Percentiles rank a stretch among this genome's conserved stretches.
These are phyloP conservation scores for Xiphophorus couchianus DNA, from an alignment of 2,113 vertebrate species.

Conservation along the genomic window DNA sequence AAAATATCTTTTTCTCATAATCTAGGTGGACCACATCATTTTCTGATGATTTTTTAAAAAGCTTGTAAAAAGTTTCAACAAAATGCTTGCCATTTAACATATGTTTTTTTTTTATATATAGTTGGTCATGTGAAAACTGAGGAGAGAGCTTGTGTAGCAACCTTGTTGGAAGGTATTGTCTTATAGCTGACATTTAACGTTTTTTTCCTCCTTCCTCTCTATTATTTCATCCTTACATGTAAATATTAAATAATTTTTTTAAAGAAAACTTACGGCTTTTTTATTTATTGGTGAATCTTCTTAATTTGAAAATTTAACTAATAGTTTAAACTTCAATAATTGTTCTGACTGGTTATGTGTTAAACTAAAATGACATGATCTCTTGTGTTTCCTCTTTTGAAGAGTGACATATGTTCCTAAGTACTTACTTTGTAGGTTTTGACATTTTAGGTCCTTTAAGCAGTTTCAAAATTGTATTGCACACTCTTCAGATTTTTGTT, in stretches of 20 bases:
- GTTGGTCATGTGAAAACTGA: slow-evolving; percentile 39
- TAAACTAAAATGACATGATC: not conserved
- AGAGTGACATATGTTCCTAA: not conserved
- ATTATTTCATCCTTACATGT: slow-evolving; percentile 71
- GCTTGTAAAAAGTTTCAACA: slow-evolving; percentile 17
- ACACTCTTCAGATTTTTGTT: not conserved
- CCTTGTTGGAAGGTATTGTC: slow-evolving; percentile 23
- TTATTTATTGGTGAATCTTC: not conserved
- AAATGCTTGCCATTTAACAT: slow-evolving; percentile 32
- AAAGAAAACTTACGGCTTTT: slow-evolving; percentile 58
- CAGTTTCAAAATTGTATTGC: not conserved
- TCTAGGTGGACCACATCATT: slow-evolving; percentile 1
- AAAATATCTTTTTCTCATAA: slow-evolving; percentile 26
- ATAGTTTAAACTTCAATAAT: not conserved
- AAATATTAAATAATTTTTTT: slow-evolving; percentile 82
- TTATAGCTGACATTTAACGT: slow-evolving; percentile 27
- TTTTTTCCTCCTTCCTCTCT: slow-evolving; percentile 51
- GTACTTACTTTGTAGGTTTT: not conserved
- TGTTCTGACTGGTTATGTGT: not conserved
- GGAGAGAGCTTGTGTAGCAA: slow-evolving; percentile 18
- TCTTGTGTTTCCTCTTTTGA: not conserved
- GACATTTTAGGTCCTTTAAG: not conserved
- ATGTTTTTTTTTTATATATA: slow-evolving; percentile 28
- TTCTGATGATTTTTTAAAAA: slow-evolving; percentile 13
- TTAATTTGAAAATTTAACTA: not conserved